Percentiles rank a stretch among this genome's conserved stretches.
These are phyloP conservation scores for Malaclemys terrapin DNA, from an alignment of 2,113 vertebrate species.

Conservation along the genomic window DNA sequence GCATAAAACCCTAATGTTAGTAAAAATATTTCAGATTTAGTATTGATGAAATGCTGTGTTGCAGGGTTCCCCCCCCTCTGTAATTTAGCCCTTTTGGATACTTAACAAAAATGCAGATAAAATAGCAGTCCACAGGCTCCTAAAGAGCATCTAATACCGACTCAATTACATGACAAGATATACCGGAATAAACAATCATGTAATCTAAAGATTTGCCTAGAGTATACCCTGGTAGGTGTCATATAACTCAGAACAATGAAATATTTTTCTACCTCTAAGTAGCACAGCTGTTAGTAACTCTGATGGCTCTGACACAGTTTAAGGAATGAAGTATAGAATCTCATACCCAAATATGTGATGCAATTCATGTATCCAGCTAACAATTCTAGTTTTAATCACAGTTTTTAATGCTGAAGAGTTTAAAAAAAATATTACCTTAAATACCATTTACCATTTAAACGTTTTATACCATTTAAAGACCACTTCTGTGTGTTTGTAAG, in stretches of 20 bases:
- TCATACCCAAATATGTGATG: rapidly evolving
- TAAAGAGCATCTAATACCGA: rapidly evolving
- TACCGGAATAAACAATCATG: neutral
- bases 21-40: neutral
- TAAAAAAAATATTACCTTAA: neutral
- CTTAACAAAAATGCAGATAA: neutral
- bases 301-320: rapidly evolving
- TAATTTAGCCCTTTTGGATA: neutral
- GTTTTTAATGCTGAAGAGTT: neutral
- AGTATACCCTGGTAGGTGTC: neutral
- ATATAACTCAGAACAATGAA: neutral
- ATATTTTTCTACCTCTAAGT: neutral
- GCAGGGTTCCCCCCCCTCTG: rapidly evolving
- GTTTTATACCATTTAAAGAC: neutral
- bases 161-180: neutral
- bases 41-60: neutral
- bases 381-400: neutral
- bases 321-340: neutral
- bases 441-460: neutral
- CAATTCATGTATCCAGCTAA: neutral
- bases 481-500: neutral
- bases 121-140: rapidly evolving
- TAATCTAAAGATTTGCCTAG: neutral
- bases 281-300: neutral
- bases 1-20: neutral